These are phyloP conservation scores for Drosophila siamana DNA, from an alignment of 2,888 invertebrate species.

Conservation along the genomic window DNA sequence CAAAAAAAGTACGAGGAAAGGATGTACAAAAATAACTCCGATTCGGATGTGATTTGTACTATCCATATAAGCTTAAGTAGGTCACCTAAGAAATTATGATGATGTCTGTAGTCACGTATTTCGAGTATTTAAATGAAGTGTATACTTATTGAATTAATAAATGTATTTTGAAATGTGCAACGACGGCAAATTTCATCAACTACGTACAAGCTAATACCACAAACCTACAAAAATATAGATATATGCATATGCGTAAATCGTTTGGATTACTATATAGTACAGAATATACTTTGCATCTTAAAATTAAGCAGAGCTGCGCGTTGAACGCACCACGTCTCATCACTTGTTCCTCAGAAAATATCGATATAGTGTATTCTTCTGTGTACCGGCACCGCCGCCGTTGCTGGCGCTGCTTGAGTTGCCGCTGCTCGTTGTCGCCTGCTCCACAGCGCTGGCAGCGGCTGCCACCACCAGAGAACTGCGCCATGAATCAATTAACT, in stretches of 20 bases:
- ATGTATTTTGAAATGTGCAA: constrained; percentile 51
- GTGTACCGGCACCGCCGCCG: constrained; percentile 86
- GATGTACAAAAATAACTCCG: constrained; percentile 15
- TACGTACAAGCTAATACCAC: constrained; percentile 48
- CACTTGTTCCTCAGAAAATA: constrained; percentile 90
- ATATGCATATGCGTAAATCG: constrained; percentile 12
- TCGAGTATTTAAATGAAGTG: constrained; percentile 60
- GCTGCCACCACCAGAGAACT: constrained; percentile 82
- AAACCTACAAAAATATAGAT: constrained; percentile 56
- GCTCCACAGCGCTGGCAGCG: constrained; percentile 65
- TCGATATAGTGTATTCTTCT: constrained; percentile 88
- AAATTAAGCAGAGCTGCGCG: constrained; percentile 37
- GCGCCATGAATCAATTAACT: constrained; percentile 89
- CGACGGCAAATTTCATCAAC: constrained; percentile 22
- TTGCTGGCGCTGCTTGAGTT: constrained; percentile 39
- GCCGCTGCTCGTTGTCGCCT: constrained; percentile 51
- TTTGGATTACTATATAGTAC: constrained; percentile 10
- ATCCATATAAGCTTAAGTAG: constrained; percentile 44
- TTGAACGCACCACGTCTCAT: constrained; percentile 66
- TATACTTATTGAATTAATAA: constrained; percentile 44
- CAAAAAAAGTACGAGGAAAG: constrained; percentile 13
- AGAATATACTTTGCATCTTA: constrained; percentile 8
- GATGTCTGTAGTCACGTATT: constrained; percentile 28
- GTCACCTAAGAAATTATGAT: constrained; percentile 46
- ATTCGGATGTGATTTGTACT: constrained; percentile 10